A percentile compares a stretch with the other conserved stretches of the same genome.
These are phyloP conservation scores for Malacoraja senta DNA, from an alignment of 2,797 vertebrate genomes.

Conservation along the genomic window DNA sequence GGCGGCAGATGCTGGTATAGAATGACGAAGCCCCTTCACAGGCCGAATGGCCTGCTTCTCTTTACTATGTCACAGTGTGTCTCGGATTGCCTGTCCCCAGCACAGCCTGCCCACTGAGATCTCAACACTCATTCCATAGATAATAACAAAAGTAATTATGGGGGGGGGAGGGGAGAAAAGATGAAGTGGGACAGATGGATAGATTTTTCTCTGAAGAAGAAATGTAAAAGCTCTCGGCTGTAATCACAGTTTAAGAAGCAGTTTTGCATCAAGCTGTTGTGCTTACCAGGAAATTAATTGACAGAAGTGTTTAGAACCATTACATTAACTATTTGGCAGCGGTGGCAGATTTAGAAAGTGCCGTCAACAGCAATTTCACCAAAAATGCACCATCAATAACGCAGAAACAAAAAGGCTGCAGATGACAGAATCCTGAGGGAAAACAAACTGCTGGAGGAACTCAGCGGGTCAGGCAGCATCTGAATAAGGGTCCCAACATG, in stretches of 20 bases:
- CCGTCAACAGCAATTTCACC: neutral
- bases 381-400: neutral
- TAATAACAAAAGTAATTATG: neutral
- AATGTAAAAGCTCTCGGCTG: neutral
- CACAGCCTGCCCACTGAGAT: neutral
- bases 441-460: no score
- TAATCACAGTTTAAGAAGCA: slow-evolving; percentile 21
- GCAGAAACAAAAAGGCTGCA: no score
- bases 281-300: slow-evolving; percentile 31
- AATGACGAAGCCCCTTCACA: no score
- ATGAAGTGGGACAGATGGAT: neutral
- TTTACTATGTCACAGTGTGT: no score
- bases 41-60: no score
- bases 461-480: no score
- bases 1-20: neutral
- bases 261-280: slow-evolving; percentile 26
- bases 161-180: neutral
- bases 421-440: no score
- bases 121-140: slow-evolving; percentile 4
- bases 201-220: neutral
- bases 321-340: slow-evolving; percentile 6
- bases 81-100: neutral
- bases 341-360: neutral
- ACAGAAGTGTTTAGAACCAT: slow-evolving; percentile 29
- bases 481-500: no score